Evolutionary conservation across 2,888 invertebrate species (phyloP).

Genomic region (Chalcosyrphus nemorum): DNA sequence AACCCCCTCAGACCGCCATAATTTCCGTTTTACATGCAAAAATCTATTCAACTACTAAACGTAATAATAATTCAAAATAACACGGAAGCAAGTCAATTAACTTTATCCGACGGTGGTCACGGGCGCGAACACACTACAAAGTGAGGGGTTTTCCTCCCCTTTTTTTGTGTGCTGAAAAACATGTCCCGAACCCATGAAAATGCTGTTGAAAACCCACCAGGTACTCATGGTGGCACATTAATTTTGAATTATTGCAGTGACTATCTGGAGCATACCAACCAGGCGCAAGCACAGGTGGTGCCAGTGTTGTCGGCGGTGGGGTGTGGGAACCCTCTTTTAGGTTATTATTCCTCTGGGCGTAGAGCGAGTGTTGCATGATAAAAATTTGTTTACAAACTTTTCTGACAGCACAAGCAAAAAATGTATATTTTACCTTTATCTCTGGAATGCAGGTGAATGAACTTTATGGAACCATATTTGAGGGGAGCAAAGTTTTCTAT

Average conservation of each 20-base stretch:
- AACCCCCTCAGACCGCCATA: not conserved
- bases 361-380: slow-evolving; percentile 24
- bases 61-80: slow-evolving; percentile 51
- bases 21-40: slow-evolving; percentile 37
- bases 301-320: too few species aligned
- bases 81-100: slow-evolving; percentile 65
- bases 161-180: not conserved
- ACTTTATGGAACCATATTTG: not conserved
- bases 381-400: slow-evolving; percentile 33
- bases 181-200: slow-evolving; percentile 29
- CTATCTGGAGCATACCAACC: not conserved
- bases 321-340: not conserved
- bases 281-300: slow-evolving; percentile 8
- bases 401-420: not conserved
- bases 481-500: not conserved
- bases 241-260: slow-evolving; percentile 51
- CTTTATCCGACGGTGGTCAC: not conserved
- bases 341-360: slow-evolving; percentile 10
- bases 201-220: slow-evolving; percentile 37
- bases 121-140: slow-evolving; percentile 2
- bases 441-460: not conserved
- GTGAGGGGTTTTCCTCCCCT: not conserved
- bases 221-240: slow-evolving; percentile 53
- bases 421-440: not conserved
- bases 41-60: slow-evolving; percentile 29